Base-by-base conservation (phyloP, 37 sponge, comb jelly and placozoan species). In the Beroe forskalii region DNA sequence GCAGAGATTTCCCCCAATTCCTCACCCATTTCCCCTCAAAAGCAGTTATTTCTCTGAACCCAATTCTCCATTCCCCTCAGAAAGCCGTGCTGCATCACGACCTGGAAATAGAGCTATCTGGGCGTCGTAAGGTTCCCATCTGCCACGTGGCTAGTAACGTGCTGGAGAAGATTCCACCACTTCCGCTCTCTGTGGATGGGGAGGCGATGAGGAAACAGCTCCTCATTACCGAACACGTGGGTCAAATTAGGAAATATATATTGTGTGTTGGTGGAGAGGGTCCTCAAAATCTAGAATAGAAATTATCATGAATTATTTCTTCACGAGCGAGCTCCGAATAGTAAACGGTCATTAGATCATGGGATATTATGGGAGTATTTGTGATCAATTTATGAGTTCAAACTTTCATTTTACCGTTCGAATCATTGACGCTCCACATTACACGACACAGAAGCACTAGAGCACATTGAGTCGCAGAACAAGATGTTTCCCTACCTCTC, bases 71-170 rank as follows among this genome's bases (percentile, higher is more conserved):
- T 12, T 48, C 55, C 55, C 55, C 6, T 2, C 86, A 80, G 55
- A 41, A 25, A 44, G 86, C 86, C 14, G 86, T 80, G 48, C 31
- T 80, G 86, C 35, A 80, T 23, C 86, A 80, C 86, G 86, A 80
- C 42, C 86, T 80, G 55, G 55, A 80, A 48, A 80, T 80, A n/a
- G 55, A 80, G 30, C n/a, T 80, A 48, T 9, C 72, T 14, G 86
- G 55, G 27, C 39, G 35, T 0, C n/a, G 55, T 24, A 41, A 41
- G 4, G 55, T 80, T 0, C 86, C 86, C 4, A 41, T 80, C 44
- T 41, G 30, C 1, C 86, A 80, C 86, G 30, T 44, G 55, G 35
- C 86, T 4, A 44, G 55, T 43, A 35, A 80, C 55, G 86, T 42
- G 22, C 38, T 69, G 72, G 72, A 69, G 39, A 32, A 9, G 19